Base-by-base conservation (phyloP, 2,797 vertebrate genomes). In the Euthynnus affinis region DNA sequence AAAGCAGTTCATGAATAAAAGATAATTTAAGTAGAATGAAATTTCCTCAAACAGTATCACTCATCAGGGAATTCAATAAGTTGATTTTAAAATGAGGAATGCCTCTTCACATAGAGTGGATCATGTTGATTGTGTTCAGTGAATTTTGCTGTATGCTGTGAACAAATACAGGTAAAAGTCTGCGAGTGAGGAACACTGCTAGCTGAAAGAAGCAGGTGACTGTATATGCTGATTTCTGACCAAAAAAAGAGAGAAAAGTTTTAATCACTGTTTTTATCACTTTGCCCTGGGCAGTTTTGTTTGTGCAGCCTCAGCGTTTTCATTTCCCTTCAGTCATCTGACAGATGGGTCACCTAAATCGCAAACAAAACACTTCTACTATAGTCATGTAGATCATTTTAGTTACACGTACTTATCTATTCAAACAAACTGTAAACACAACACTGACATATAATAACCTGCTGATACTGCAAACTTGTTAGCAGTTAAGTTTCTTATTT, bases 301-400 rank as follows among this genome's bases (percentile, higher is more conserved):
- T 51, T 76, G 25, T 46, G 15, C 49, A 14, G 2, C n/a, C 12
- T 61, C 18, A 93, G 92, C 94, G 93, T 95, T 93, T 88, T 92
- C 88, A 91, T 94, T 93, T 94, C 90, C 92, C 93, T 75, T 53
- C 3, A 94, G 18, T 13, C 7, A 18, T 42, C 20, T 14, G 18
- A 6, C 25, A 62, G 44, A 37, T 18, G 20, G 34, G 13, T 67
- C 14, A 14, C 18, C 12, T 20, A 59, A 67, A 64, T 59, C 9
- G 34, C 10, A 51, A 4, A 15, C 7, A 51, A 42, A 42, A 42
- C 40, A 42, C 40, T 9, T 48, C 6, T 8, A 48, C 7, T 49
- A 18, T 49, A 49, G 46, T 20, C 15, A 18, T 46, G 44, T 17
- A 46, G 44, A 46, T 17, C 6, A 18, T 20, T 49, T 49, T 10